Evolutionary conservation across 1,140 invertebrate species (phyloP), one percentile per base, ranked within the genome.

Genomic region (Microplitis demolitor): DNA sequence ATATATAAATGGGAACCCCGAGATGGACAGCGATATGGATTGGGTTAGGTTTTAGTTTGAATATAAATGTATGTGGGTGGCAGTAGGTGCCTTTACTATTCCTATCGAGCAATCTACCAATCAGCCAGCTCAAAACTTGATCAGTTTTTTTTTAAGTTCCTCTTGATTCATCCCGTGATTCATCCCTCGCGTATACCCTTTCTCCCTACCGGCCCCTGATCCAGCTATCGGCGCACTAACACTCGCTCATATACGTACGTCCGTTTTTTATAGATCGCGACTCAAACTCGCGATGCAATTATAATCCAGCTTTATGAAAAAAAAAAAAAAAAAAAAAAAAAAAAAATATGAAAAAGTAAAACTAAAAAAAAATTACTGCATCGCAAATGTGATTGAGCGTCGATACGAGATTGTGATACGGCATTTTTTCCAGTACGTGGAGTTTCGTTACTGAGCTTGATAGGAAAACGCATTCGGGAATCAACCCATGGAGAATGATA

Each of bases 231-330:
- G 67, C 60, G 53, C 53, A 34, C 58, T 69, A 69, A 61, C 76
- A 67, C 54, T 8, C 14, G 54, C 14, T 39, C 61, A 51, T 54
- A 61, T 53, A 70, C 61, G n/a, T 39, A 69, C 53, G 69, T 66
- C 58, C 80, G 80, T 85, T 85, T 85, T 83, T 86, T 86, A 80
- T 70, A 50, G 39, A 54, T 68, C 39, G 69, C 68, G 66, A 74
- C 80, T 85, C 84, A 82, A 84, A 84, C 84, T 87, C 82, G 82
- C 83, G 84, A 86, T 85, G 85, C 85, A 87, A 86, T 87, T 87
- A 87, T 87, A 87, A 87, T 86, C 84, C 85, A 86, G 84, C 85
- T 87, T 87, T 87, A 86, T 87, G 84, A 84, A 86, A 87, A 81
- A 81, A 82, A 79, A 56, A 56, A 56, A 24, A 24, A 2, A n/a